Evolutionary conservation across 2,797 vertebrate genomes (phyloP).

Genomic region (Pseudomugil tenellus): DNA sequence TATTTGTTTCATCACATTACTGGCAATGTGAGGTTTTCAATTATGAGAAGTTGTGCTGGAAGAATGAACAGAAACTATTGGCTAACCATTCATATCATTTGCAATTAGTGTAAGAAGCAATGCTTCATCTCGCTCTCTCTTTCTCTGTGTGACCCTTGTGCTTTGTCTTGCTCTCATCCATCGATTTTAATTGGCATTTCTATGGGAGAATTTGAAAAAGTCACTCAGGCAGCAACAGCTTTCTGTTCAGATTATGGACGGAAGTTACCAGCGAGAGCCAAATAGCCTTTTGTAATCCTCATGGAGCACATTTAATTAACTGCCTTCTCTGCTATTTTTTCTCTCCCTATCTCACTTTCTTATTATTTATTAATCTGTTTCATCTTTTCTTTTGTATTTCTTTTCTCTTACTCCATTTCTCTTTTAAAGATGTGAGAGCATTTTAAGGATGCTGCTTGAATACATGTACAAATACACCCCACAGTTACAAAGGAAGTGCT

Average conservation of each 20-base stretch:
- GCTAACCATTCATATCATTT: constrained; percentile 74
- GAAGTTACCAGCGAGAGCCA: constrained; percentile 73
- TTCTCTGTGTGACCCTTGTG: background rate
- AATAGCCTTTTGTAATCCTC: constrained; percentile 78
- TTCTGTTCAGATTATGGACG: constrained; percentile 77
- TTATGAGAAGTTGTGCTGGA: constrained; percentile 58
- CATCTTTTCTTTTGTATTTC: background rate
- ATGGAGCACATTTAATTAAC: constrained; percentile 82
- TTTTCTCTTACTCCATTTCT: constrained; percentile 17
- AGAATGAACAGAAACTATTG: constrained; percentile 60
- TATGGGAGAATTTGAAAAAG: constrained; percentile 71
- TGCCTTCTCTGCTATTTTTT: constrained; percentile 45
- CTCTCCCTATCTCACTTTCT: background rate
- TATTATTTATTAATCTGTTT: constrained; percentile 13
- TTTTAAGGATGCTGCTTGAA: background rate
- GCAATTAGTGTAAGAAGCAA: constrained; percentile 71
- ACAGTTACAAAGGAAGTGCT: constrained; percentile 14
- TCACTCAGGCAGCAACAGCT: constrained; percentile 60
- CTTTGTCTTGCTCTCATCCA: constrained; percentile 35
- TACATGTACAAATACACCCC: background rate
- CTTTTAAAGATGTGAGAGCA: background rate
- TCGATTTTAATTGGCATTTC: constrained; percentile 74
- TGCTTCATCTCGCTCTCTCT: constrained; percentile 38
- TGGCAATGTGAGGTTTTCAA: constrained; percentile 60
- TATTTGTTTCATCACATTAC: constrained; percentile 38